Base-by-base conservation (phyloP, 1,140 invertebrate genomes). In the Epicauta chinensis region DNA sequence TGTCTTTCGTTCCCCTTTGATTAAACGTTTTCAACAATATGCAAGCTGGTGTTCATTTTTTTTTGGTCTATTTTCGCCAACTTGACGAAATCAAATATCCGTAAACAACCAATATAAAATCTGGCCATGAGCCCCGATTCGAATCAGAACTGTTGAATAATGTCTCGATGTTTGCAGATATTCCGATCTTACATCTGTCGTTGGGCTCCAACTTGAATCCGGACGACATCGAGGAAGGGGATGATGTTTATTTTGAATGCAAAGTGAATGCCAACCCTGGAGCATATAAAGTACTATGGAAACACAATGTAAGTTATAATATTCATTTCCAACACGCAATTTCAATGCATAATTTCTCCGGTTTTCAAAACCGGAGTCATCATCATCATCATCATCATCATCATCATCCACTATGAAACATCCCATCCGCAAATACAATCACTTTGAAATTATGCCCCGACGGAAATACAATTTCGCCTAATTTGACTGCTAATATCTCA, bases 221-320 rank as follows among this genome's bases (percentile, higher is more conserved):
- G 1, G 81, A 87, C 59, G 86, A 91, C 70, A 92, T 93, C 58
- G 87, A 89, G 68, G 89, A 93, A 73, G 88, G 86, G 35, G 87
- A 91, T 65, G 89, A 93, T 73, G 89, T 92, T 44, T 93, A 93
- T 69, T 91, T 93, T 67, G 88, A 89, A 71, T 93, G 91, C 72
- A 84, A 86, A 67, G 84, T 93, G 51, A 80, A 83, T 64, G 84
- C 89, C 49, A 93, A 93, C 76, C 90, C 90, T 5, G 75, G 76
- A 37, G 84, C 87, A 61, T 90, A 91, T 69, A 91, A 91, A 82
- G 85, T 93, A 57, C 77, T 89, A 34, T 93, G 90, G 90, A 88
- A 88, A 65, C 91, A 93, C 72, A 91, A 93, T 70, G 91, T 93
- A 76, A 89, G 87, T 88, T 49, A 49, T 49, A 39, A 49, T 49